Conservation (phyloP, 53 echinoderm and acorn worm genomes). For the Patiria pectinifera region DNA sequence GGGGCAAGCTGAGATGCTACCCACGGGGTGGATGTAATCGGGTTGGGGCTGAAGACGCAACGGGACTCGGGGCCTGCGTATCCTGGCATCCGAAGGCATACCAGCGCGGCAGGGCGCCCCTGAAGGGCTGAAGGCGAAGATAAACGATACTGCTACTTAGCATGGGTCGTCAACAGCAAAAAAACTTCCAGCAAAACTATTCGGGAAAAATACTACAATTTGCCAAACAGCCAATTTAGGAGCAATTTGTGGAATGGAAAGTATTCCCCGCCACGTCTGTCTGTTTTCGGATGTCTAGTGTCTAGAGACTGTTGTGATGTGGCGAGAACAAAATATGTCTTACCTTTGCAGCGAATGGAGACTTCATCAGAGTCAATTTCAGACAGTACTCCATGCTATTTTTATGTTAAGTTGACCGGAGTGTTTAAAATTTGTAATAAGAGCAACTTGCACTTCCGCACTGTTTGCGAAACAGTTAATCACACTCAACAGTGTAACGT, state of each 20-base stretch:
- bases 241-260: slow-evolving; percentile 58
- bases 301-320: not conserved
- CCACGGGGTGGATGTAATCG: slow-evolving; percentile 48
- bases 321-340: not conserved
- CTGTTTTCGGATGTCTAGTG: not conserved
- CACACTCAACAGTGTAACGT: no score
- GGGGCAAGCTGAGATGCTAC: slow-evolving; percentile 45
- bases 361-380: not conserved
- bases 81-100: slow-evolving; percentile 44
- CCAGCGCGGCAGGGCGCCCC: slow-evolving; percentile 49
- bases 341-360: not conserved
- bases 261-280: slow-evolving; percentile 32
- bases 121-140: slow-evolving; percentile 42
- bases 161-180: slow-evolving; percentile 47
- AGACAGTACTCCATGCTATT: no score
- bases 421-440: no score
- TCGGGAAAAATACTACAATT: slow-evolving; percentile 2
- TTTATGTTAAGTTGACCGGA: no score
- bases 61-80: slow-evolving; percentile 29
- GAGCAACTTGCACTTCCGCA: no score
- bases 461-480: no score
- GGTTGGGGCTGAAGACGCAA: slow-evolving; percentile 51
- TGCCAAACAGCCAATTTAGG: slow-evolving; percentile 63
- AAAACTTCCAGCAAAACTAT: no score
- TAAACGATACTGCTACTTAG: slow-evolving; percentile 58